Base-by-base conservation (phyloP, 1,140 invertebrate species). In the Apis mellifera region DNA sequence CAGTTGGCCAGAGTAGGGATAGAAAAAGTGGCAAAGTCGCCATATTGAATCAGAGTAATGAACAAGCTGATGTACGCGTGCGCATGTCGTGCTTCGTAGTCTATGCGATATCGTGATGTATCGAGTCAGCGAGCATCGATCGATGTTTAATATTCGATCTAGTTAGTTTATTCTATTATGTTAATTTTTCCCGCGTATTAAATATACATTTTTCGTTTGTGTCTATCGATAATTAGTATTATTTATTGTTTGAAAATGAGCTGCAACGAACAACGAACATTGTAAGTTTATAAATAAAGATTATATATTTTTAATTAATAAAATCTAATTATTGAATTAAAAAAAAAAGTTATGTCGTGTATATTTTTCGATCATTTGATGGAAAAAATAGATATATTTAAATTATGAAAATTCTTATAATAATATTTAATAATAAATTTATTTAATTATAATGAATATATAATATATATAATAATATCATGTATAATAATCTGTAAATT, bases 1-100 rank as follows among this genome's bases (percentile, higher is more conserved):
- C 32, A 42, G 32, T 7, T 1, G 19, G 8, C 8, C 26, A 60
- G 65, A n/a, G 55, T 59, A 82, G 54, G 79, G 74, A 82, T 54
- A 64, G 57, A 77, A 69, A 26, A 59, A 17, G 64, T 42, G 74
- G 8, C 32, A 52, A 68, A 23, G 77, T 83, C 62, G 77, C 69
- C 68, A 83, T 66, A 62, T 48, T 79, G 76, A 71, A 57, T 73
- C 77, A 9, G 77, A 59, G 59, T 54, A 68, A 75, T 32, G 72
- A 68, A 62, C 23, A 2, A 19, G 1, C 12, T 12, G 78, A 79
- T 17, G 59, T 64, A 81, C 79, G 79, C 79, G n/a, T 81, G 79
- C 72, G 79, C 79, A 9, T 54, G 13, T 57, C 19, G 15, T 2
- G 1, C 19, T 52, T 32, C 48, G 21, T 32, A 55, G 48, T 13